Base-by-base conservation (phyloP, 2,113 vertebrate genomes). In the Pithys albifrons region DNA sequence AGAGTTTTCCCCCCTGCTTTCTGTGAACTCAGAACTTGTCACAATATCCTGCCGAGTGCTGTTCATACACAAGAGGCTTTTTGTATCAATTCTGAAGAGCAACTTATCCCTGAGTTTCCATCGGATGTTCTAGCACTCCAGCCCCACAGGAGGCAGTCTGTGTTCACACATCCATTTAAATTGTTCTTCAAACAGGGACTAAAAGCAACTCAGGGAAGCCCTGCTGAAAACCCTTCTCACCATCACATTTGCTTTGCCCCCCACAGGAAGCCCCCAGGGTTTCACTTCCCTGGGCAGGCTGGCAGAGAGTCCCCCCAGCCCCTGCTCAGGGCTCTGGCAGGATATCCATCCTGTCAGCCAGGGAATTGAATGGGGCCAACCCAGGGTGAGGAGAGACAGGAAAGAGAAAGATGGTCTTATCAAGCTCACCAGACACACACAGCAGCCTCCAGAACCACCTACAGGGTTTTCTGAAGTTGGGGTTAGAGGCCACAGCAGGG, bases 81-180 rank as follows among this genome's bases (percentile, higher is more conserved):
- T 39, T 43, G 8, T 45, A 51, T 18, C 57, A 67, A 9, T 13
- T 33, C 51, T 4, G 43, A 85, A 84, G 19, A 93, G 58, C 29
- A 48, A 2, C 2, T 0, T 2, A 70, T 4, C 45, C 37, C 1
- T 19, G 85, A 80, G 64, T 12, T 64, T 12, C 6, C 1, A 7
- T 7, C 2, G 25, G 19, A 16, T 94, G 95, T 33, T 35, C 41
- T 85, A 70, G 76, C 83, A 0, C 69, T 66, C 62, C 83, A 91
- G 91, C n/a, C 77, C 95, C 73, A 86, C 45, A 94, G 83, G 92
- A 97, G 93, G 95, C 96, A 95, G 88, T 64, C 92, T 92, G 43
- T 84, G 91, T 72, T 92, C 92, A 86, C 45, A 33, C 25, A 83
- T 93, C 70, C 69, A 9, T 16, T 46, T 55, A 17, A 20, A 71